A percentile compares a stretch with the other conserved stretches of the same genome.
Evolutionary conservation across 1,140 invertebrate genomes (phyloP).

Genomic region (Nebria ingens): DNA sequence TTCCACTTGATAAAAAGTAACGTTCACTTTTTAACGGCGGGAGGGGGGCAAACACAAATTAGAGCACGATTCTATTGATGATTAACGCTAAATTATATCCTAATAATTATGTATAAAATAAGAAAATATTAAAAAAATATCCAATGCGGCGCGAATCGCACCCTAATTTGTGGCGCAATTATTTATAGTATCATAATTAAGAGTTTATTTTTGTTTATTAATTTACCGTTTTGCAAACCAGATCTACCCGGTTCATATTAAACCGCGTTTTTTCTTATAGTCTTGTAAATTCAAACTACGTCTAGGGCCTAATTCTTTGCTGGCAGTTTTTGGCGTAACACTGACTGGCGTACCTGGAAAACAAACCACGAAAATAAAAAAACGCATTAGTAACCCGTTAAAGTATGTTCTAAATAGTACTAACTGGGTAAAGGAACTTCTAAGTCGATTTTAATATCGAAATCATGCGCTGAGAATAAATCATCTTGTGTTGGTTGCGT

Average conservation of each 20-base stretch:
- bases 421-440: constrained; percentile 73
- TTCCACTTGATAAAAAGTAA: too few species aligned
- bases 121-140: too few species aligned
- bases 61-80: too few species aligned
- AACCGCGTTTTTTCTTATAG: constrained; percentile 91
- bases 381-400: neutral
- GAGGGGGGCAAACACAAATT: too few species aligned
- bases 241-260: too few species aligned
- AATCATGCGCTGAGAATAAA: constrained; percentile 88
- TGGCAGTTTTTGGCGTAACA: constrained; percentile 62
- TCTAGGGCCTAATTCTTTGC: constrained; percentile 71
- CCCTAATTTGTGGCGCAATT: too few species aligned
- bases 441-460: constrained; percentile 91
- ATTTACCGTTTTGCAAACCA: too few species aligned
- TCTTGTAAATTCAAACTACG: constrained; percentile 91
- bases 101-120: too few species aligned
- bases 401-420: constrained; percentile 24
- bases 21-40: too few species aligned
- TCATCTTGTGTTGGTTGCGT: constrained; percentile 57
- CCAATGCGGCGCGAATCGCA: too few species aligned
- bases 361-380: constrained; percentile 11
- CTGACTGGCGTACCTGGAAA: constrained; percentile 57
- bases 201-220: neutral
- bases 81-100: too few species aligned
- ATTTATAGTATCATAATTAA: neutral